phyloP scores from a whole-genome alignment of 2,888 invertebrate species.

The Neoascia interrupta region DNA sequence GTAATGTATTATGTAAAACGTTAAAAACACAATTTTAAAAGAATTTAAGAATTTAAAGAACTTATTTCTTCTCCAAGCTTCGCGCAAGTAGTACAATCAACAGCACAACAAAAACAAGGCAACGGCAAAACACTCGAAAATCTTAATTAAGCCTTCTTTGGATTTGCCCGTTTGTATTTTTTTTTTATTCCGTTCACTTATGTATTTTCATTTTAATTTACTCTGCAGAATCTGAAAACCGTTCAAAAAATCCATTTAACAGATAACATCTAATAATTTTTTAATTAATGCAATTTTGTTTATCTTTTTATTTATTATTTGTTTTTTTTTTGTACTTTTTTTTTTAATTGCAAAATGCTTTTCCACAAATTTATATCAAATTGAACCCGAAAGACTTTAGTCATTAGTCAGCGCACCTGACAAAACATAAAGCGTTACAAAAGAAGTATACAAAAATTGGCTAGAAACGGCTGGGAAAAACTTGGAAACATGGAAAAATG shows the following conservation, averaged over 20 bases:
- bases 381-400: constrained; percentile 11
- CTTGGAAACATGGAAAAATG: constrained; percentile 50
- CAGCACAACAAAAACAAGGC: too few relatives aligned
- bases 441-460: constrained; percentile 33
- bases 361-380: too few relatives aligned
- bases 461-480: constrained; percentile 15
- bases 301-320: neutral
- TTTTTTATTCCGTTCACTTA: constrained; percentile 9
- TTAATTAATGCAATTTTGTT: constrained; percentile 11
- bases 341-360: too few relatives aligned
- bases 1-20: constrained; percentile 51
- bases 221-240: too few relatives aligned
- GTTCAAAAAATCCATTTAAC: too few relatives aligned
- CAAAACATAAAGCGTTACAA: constrained; percentile 40
- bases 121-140: too few relatives aligned
- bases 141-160: too few relatives aligned
- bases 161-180: too few relatives aligned
- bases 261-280: neutral
- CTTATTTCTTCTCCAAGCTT: too few relatives aligned
- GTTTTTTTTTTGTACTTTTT: too few relatives aligned
- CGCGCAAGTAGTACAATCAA: too few relatives aligned
- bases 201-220: neutral
- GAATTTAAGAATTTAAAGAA: too few relatives aligned
- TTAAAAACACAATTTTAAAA: constrained; percentile 51
- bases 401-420: constrained; percentile 40